phyloP scores from a whole-genome alignment of 2,113 vertebrate species.

The Tringa solitaria region DNA sequence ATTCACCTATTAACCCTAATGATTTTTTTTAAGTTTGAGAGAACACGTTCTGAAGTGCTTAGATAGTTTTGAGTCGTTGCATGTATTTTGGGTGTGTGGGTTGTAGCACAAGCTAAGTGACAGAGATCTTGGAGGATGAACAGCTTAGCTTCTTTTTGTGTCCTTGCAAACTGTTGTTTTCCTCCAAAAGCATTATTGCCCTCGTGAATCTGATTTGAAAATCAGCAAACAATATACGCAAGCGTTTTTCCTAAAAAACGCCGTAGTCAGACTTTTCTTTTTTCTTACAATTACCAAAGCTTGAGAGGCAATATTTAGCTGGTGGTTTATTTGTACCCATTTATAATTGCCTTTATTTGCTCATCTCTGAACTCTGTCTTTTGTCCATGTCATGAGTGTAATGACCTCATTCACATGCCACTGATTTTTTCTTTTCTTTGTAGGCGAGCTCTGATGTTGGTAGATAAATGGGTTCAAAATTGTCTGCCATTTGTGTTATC shows the following conservation, averaged over 20 bases:
- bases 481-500: background rate
- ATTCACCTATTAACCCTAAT: background rate
- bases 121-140: background rate
- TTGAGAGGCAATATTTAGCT: background rate
- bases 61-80: background rate
- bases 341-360: background rate
- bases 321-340: background rate
- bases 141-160: background rate
- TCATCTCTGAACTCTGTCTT: background rate
- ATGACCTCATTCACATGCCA: background rate
- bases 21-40: background rate
- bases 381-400: background rate
- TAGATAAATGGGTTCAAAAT: background rate
- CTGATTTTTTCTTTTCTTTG: background rate
- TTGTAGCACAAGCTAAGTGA: background rate
- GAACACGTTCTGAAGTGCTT: background rate
- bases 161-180: background rate
- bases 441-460: background rate
- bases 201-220: background rate
- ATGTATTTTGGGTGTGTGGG: background rate
- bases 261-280: background rate
- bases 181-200: background rate
- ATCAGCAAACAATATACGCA: background rate
- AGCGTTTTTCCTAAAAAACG: background rate
- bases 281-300: background rate